These are phyloP conservation scores for Lypha dubia DNA, from an alignment of 2,888 invertebrate genomes.

Conservation along the genomic window DNA sequence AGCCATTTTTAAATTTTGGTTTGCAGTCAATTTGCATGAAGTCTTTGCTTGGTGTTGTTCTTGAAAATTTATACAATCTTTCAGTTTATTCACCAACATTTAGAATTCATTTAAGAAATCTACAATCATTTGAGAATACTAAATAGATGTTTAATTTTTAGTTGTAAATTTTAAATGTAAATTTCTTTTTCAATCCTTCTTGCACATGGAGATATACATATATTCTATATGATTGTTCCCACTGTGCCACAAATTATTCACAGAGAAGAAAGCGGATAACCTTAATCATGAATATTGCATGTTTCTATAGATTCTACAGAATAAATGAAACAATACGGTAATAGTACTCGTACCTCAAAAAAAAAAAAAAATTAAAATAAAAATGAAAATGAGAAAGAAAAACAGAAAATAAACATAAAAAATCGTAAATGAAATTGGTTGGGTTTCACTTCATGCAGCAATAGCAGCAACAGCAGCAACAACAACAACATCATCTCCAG, in stretches of 20 bases:
- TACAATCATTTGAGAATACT: no score
- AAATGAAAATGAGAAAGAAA: no score
- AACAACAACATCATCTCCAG: slow-evolving; percentile 2
- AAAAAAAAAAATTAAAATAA: slow-evolving; percentile 36
- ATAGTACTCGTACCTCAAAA: slow-evolving; percentile 17
- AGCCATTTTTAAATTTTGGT: no score
- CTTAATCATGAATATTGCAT: slow-evolving; percentile 72
- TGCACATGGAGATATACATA: no score
- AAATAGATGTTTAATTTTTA: no score
- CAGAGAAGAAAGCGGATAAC: slow-evolving; percentile 35
- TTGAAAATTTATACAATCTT: no score
- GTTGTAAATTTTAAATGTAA: no score
- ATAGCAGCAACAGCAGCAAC: neutral
- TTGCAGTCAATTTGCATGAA: no score
- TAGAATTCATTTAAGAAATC: no score
- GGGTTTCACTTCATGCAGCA: slow-evolving; percentile 5
- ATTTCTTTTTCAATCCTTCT: no score
- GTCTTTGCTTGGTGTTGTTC: no score
- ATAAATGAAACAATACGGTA: slow-evolving; percentile 52
- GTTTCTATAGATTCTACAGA: slow-evolving; percentile 39
- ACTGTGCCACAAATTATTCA: neutral
- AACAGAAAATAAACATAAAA: slow-evolving; percentile 15
- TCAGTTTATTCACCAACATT: no score
- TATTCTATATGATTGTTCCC: neutral
- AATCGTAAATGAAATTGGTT: slow-evolving; percentile 52